phyloP scores from a whole-genome alignment of 92 coral and sea anemone species.

The Scolanthus callimorphus region DNA sequence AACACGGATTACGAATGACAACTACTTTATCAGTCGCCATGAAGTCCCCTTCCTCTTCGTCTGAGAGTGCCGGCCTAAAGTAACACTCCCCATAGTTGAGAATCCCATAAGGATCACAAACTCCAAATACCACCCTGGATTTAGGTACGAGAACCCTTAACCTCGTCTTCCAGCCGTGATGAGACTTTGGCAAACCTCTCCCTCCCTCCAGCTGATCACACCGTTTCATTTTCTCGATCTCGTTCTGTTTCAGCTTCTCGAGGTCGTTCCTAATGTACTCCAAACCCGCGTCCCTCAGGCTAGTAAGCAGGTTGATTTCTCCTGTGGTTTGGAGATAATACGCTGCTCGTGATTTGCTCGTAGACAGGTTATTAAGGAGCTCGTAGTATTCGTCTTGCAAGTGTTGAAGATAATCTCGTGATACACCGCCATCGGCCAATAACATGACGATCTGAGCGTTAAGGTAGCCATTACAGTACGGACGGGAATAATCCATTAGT shows the following conservation, averaged over 20 bases:
- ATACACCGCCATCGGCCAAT: constrained; percentile 88
- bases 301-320: constrained; percentile 26
- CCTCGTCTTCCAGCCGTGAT: constrained; percentile 34
- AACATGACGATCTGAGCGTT: constrained; percentile 86
- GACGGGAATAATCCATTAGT: constrained; percentile 84
- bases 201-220: constrained; percentile 45
- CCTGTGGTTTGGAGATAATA: constrained; percentile 65
- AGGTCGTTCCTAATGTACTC: constrained; percentile 34
- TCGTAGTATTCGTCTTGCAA: constrained; percentile 75
- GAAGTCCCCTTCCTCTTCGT: constrained; percentile 46
- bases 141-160: constrained; percentile 83
- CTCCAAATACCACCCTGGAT: constrained; percentile 86
- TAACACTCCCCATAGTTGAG: constrained; percentile 84
- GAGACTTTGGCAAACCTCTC: constrained; percentile 21
- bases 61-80: constrained; percentile 84
- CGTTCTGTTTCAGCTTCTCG: constrained; percentile 39
- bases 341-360: constrained; percentile 49
- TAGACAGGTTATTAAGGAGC: constrained; percentile 51
- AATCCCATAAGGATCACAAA: constrained; percentile 82
- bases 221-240: constrained; percentile 54
- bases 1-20: constrained; percentile 83
- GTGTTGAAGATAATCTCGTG: constrained; percentile 59
- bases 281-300: constrained; percentile 42
- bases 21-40: constrained; percentile 40
- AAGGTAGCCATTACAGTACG: constrained; percentile 83